phyloP scores from a whole-genome alignment of 2,888 invertebrate genomes.

The Lomographa bimaculata region DNA sequence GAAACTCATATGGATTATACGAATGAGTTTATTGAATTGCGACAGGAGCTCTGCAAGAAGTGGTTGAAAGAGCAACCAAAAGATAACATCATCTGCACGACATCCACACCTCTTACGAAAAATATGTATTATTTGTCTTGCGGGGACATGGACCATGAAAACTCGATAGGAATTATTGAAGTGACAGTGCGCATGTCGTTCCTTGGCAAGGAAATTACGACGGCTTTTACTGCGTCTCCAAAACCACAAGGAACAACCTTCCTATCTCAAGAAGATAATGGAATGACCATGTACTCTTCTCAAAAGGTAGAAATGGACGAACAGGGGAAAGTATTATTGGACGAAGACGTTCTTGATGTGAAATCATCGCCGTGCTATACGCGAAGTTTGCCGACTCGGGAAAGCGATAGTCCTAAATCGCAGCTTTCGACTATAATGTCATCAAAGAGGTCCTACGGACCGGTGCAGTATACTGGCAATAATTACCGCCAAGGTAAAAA shows the following conservation, averaged over 20 bases:
- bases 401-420: conserved; percentile 34
- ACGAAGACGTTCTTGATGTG: conserved; percentile 61
- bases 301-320: conserved; percentile 78
- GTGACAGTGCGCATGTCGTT: conserved; percentile 72
- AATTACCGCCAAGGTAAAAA: conserved; percentile 42
- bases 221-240: conserved; percentile 61
- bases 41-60: conserved; percentile 68
- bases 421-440: conserved; percentile 43
- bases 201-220: conserved; percentile 76
- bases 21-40: conserved; percentile 56
- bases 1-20: conserved; percentile 69
- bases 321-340: conserved; percentile 69
- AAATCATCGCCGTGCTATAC: conserved; percentile 40
- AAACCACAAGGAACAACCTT: conserved; percentile 59
- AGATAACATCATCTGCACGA: conserved; percentile 69
- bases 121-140: conserved; percentile 69
- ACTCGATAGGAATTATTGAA: conserved; percentile 72
- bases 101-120: conserved; percentile 66
- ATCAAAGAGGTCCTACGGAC: conserved; percentile 41
- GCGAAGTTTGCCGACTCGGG: conserved; percentile 42
- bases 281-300: conserved; percentile 73
- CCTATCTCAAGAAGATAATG: conserved; percentile 65
- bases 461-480: conserved; percentile 27
- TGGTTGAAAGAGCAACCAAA: conserved; percentile 66
- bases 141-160: conserved; percentile 53